Base-by-base conservation (phyloP, 1,140 invertebrate species). In the Cheumatopsyche charites region DNA sequence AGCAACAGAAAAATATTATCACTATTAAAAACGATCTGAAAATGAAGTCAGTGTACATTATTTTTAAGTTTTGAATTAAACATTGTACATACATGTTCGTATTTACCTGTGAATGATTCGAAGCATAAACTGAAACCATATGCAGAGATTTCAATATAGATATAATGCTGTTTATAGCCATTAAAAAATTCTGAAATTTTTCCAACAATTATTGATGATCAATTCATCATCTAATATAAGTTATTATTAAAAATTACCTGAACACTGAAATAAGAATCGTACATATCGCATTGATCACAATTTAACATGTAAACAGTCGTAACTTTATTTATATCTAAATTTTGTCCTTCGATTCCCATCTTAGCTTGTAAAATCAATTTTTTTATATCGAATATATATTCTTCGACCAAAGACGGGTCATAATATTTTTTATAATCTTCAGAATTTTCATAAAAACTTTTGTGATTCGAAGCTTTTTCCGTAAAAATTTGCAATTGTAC, bases 181-280 rank as follows among this genome's bases (percentile, higher is more conserved):
- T 65, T 25, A 71, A 55, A 13, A 71, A 41, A 49, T 71, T 71
- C 61, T 71, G 17, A 52, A 71, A n/a, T n/a, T n/a, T n/a, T n/a
- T n/a, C n/a, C n/a, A n/a, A n/a, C n/a, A 71, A 65, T 12, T 17
- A 65, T 21, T 9, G 29, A 36, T n/a, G n/a, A n/a, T n/a, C n/a
- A n/a, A n/a, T n/a, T n/a, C n/a, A n/a, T n/a, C n/a, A n/a, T n/a
- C n/a, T n/a, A n/a, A n/a, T n/a, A n/a, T n/a, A n/a, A n/a, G n/a
- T n/a, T n/a, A n/a, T n/a, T n/a, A n/a, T n/a, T n/a, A n/a, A n/a
- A n/a, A n/a, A n/a, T n/a, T n/a, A 66, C 63, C 21, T 66, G 63
- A 7, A 47, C 25, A 42, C 43, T 66, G 23, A 66, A 66, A 47
- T 66, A 66, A 15, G 42, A 4, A 25, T 66, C 47, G 63, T 43